Conservation (phyloP, 2,113 vertebrate genomes). For the Epinephelus moara region DNA sequence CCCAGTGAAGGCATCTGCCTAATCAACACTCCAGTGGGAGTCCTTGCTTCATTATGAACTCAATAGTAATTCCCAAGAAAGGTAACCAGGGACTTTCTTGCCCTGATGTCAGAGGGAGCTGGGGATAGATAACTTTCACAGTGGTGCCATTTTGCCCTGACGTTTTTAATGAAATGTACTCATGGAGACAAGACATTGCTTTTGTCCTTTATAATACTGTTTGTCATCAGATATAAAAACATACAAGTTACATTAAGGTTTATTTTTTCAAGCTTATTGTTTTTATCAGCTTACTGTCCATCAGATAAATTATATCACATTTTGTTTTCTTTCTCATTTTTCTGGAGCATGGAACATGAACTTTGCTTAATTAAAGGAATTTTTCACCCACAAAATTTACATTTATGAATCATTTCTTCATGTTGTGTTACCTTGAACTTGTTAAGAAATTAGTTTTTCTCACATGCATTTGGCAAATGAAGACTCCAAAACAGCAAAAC, state of each 20-base stretch:
- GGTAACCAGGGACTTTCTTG: conserved; percentile 69
- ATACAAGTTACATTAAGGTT: not conserved
- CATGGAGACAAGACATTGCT: conserved; percentile 48
- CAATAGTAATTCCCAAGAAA: conserved; percentile 71
- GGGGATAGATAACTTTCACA: conserved; percentile 43
- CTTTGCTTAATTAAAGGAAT: not conserved
- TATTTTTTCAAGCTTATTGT: not conserved
- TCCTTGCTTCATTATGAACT: conserved; percentile 72
- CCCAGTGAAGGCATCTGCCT: conserved; percentile 71
- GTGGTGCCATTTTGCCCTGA: conserved; percentile 60
- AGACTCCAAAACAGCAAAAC: too few species aligned
- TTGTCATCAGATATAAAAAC: not conserved
- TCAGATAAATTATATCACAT: not conserved
- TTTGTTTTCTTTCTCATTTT: not conserved
- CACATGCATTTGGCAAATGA: too few species aligned
- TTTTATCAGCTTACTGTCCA: not conserved
- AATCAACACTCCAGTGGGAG: conserved; percentile 80
- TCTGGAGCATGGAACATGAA: not conserved
- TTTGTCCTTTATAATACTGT: conserved; percentile 13
- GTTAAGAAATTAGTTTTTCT: too few species aligned
- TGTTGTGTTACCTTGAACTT: too few species aligned
- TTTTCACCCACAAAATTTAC: too few species aligned
- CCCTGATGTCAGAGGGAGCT: conserved; percentile 62
- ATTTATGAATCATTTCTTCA: too few species aligned
- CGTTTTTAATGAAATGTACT: conserved; percentile 70